A percentile compares a stretch with the other conserved stretches of the same genome.
Evolutionary conservation across 2,113 vertebrate species (phyloP).

Genomic region (Galeopterus variegatus): DNA sequence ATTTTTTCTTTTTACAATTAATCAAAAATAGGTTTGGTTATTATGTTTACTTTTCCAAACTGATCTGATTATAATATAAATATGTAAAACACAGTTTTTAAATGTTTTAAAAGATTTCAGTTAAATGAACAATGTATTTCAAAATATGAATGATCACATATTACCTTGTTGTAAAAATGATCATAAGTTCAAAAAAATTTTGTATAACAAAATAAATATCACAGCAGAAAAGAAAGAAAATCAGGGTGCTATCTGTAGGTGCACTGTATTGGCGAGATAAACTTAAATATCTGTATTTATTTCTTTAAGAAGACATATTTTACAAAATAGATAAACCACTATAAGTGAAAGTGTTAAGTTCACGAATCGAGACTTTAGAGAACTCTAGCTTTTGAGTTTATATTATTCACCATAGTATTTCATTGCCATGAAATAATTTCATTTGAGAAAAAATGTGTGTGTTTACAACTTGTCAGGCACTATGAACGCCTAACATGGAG

Average conservation of each 20-base stretch:
- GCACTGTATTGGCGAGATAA: neutral
- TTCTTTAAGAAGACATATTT: neutral
- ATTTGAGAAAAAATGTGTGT: neutral
- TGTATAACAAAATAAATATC: neutral
- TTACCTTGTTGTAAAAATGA: neutral
- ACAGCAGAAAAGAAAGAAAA: neutral
- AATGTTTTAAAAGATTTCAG: neutral
- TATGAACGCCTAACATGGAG: neutral
- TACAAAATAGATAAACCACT: neutral
- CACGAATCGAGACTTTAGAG: neutral
- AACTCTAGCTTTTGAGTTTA: neutral
- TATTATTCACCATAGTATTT: neutral
- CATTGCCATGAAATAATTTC: neutral
- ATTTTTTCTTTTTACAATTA: neutral
- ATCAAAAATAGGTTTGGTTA: neutral
- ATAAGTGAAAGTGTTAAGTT: neutral
- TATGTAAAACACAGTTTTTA: neutral
- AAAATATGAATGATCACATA: neutral
- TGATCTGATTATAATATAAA: neutral
- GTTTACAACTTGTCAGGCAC: neutral
- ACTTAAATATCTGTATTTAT: neutral
- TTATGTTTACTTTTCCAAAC: neutral
- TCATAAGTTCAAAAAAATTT: neutral
- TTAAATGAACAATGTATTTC: neutral
- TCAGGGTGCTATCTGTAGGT: neutral